Evolutionary conservation across 2,888 invertebrate species (phyloP).

Genomic region (Melinaea marsaeus): DNA sequence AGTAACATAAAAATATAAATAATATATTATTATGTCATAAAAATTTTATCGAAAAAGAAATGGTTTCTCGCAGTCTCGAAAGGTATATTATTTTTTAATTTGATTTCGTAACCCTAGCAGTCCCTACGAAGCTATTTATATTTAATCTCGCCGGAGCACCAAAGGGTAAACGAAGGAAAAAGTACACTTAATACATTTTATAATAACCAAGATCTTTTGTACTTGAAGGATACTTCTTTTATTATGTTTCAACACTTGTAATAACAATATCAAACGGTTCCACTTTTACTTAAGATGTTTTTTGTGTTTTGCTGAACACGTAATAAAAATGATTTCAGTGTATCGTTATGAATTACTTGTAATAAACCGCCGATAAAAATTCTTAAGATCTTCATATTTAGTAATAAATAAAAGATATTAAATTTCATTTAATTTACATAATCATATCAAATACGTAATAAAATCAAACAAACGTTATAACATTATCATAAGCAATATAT

Average conservation of each 20-base stretch:
- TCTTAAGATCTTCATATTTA: too few species aligned
- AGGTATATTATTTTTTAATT: constrained; percentile 60
- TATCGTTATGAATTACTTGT: too few species aligned
- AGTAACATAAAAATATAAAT: background rate
- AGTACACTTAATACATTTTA: constrained; percentile 13
- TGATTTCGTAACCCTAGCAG: constrained; percentile 46
- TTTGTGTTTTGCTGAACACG: too few species aligned
- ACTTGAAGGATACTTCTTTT: background rate
- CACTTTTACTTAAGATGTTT: background rate
- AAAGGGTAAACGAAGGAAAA: constrained; percentile 31
- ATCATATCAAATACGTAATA: too few species aligned
- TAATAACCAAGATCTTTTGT: constrained; percentile 2
- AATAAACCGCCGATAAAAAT: too few species aligned
- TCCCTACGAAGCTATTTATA: constrained; percentile 57
- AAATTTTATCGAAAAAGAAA: constrained; percentile 11
- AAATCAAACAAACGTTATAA: too few species aligned
- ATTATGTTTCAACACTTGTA: background rate
- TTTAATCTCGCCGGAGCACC: constrained; percentile 53
- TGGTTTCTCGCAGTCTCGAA: constrained; percentile 14
- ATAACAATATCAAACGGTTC: too few species aligned
- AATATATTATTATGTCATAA: constrained; percentile 4
- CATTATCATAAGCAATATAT: too few species aligned
- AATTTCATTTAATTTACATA: too few species aligned
- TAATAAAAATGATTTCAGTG: too few species aligned
- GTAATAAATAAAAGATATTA: too few species aligned